Base-by-base conservation (phyloP, 2,888 invertebrate genomes). In the Cerastis rubricosa region DNA sequence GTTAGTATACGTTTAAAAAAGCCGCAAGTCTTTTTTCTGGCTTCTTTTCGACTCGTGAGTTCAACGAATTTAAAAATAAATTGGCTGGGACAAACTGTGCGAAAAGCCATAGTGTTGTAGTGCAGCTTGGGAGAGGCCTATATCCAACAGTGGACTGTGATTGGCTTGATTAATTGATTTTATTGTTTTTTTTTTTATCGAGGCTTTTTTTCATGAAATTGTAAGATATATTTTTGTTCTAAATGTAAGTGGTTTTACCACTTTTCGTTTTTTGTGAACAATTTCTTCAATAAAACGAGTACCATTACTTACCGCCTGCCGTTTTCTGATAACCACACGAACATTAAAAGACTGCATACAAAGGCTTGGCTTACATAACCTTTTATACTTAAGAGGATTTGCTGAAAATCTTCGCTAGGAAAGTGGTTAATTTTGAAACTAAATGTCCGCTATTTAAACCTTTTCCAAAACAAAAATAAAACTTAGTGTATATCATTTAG, bases 301-400 rank as follows among this genome's bases (percentile, higher is more conserved):
- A 45, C 35, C 49, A 71, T 81, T 64, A 51, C 43, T 45, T 40
- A 35, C 61, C 71, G 74, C 63, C 78, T 76, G 76, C 70, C 63
- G n/a, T 54, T 51, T 65, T 43, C n/a, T 65, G 84, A 86, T 86
- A 79, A 86, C 74, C 51, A 12, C 66, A 47, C 59, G 54, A 67
- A 43, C 57, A 71, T 78, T 85, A 74, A 81, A 76, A 57, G 59
- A 61, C 54, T 74, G 69, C 71, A 71, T 78, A 77, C 64, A 73
- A 73, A 77, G 47, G 65, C 63, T 70, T 78, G 65, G 71, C 69
- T 74, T 25, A 25, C 63, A 35, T 12, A 63, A 43, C 64, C 82
- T 76, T 77, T 69, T 85, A 43, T 59, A 35, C 35, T 35, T 35
- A 76, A 76, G 68, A 66, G 69, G 49, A 71, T 81, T 78, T 43